Evolutionary conservation across 2,888 invertebrate species (phyloP).

Genomic region (Eustalomyia histrio): DNA sequence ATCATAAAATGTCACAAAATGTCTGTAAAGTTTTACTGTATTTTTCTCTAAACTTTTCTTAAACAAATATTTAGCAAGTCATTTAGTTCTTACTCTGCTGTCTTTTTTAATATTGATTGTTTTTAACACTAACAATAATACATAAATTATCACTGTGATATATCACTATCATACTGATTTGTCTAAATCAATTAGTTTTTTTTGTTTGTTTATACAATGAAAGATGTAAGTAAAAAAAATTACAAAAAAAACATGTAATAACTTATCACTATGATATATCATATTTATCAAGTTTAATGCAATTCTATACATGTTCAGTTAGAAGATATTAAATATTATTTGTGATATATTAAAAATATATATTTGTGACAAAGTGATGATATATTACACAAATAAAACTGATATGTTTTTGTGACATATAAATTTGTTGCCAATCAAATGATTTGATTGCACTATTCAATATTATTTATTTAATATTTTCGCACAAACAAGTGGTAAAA

Average conservation of each 20-base stretch:
- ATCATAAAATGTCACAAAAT: conserved; percentile 17
- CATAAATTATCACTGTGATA: conserved; percentile 49
- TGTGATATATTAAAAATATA: too few species aligned
- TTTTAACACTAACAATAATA: conserved; percentile 28
- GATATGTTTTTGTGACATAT: too few species aligned
- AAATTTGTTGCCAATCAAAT: too few species aligned
- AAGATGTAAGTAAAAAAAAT: neutral
- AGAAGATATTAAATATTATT: too few species aligned
- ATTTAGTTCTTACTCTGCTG: conserved; percentile 24
- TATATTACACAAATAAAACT: too few species aligned
- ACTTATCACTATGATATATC: conserved; percentile 24
- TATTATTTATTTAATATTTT: too few species aligned
- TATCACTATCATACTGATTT: conserved; percentile 40
- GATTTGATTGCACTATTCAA: too few species aligned
- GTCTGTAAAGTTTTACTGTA: conserved; percentile 47
- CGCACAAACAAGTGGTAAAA: too few species aligned
- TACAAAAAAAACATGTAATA: neutral
- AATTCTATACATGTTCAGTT: too few species aligned
- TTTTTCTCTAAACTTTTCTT: conserved; percentile 43
- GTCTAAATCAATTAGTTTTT: conserved; percentile 46
- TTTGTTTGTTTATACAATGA: neutral
- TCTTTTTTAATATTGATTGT: conserved; percentile 28
- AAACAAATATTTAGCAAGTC: conserved; percentile 55
- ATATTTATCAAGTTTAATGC: neutral
- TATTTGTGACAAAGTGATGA: too few species aligned